These are phyloP conservation scores for Kryphioiulus occultus DNA, from an alignment of 2,888 invertebrate genomes.

Conservation along the genomic window DNA sequence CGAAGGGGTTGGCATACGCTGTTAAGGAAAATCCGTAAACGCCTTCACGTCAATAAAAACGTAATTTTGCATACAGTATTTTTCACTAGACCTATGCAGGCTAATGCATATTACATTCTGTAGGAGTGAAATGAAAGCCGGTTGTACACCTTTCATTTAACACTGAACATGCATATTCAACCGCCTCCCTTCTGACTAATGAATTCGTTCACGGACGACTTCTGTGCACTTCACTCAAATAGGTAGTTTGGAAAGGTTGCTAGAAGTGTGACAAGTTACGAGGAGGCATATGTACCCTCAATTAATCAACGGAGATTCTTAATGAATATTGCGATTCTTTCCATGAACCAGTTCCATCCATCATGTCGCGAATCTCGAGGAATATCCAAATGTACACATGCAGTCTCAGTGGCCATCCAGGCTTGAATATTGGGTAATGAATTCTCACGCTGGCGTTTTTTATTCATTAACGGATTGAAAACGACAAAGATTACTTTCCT, in stretches of 20 bases:
- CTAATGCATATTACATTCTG: too few relatives aligned
- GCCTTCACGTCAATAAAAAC: too few relatives aligned
- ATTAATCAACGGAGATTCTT: neutral
- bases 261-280: neutral
- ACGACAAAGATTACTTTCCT: neutral
- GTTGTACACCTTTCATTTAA: neutral
- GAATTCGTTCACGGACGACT: neutral
- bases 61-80: too few relatives aligned
- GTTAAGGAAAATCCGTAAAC: too few relatives aligned
- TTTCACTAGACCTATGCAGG: too few relatives aligned
- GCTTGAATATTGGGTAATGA: neutral
- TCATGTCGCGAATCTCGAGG: neutral
- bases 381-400: neutral
- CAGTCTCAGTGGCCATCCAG: neutral
- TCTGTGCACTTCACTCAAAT: neutral
- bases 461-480: neutral
- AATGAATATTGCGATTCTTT: neutral
- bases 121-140: neutral
- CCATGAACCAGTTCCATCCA: neutral
- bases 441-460: neutral
- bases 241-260: neutral
- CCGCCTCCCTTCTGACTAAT: neutral
- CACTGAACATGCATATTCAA: too few relatives aligned
- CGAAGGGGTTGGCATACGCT: too few relatives aligned
- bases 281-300: neutral